phyloP scores from a whole-genome alignment of 1,140 invertebrate genomes.

The Neodiprion pinetum region DNA sequence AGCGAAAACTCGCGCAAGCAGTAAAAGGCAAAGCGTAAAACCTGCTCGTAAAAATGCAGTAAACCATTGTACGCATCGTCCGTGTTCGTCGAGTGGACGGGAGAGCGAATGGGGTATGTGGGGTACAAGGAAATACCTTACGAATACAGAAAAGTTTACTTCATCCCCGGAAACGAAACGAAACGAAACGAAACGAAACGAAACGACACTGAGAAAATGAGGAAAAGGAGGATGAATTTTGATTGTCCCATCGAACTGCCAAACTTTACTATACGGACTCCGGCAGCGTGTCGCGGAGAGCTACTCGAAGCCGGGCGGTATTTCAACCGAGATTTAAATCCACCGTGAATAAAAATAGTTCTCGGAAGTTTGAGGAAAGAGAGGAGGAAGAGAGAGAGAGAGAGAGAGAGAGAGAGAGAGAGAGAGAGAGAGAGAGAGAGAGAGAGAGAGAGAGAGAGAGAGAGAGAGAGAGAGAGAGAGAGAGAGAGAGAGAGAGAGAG shows the following conservation, averaged over 20 bases:
- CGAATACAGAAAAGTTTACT: too few species aligned
- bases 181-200: too few species aligned
- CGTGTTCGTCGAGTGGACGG: neutral
- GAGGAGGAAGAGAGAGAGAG: neutral
- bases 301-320: too few species aligned
- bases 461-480: neutral
- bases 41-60: slow-evolving; percentile 12
- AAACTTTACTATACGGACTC: too few species aligned
- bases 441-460: neutral
- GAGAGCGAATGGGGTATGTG: neutral
- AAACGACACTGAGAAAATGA: too few species aligned
- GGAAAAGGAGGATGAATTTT: too few species aligned
- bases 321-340: too few species aligned
- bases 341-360: too few species aligned
- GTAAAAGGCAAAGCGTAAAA: slow-evolving; percentile 11
- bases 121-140: neutral
- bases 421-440: neutral
- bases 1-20: neutral
- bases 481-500: slow-evolving; percentile 2
- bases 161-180: too few species aligned
- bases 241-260: too few species aligned
- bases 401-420: neutral
- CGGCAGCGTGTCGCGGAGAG: too few species aligned
- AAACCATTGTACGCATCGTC: neutral
- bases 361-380: neutral